Conservation (phyloP, 2,888 invertebrate genomes). For the Drosophila anceps region DNA sequence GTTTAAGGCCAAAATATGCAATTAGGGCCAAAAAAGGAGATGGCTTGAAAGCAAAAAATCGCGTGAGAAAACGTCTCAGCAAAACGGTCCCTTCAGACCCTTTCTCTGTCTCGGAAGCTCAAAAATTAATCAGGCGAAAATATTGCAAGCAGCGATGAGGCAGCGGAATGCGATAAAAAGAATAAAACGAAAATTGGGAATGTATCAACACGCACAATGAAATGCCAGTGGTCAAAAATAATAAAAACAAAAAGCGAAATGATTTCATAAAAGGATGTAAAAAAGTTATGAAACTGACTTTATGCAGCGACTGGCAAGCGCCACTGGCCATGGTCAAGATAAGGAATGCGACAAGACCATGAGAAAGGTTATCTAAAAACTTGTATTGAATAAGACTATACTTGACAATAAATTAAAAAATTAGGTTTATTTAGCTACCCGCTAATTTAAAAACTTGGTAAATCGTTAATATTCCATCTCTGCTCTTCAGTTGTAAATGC, state of each 20-base stretch:
- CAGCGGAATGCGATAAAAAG: slow-evolving; percentile 68
- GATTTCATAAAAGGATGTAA: slow-evolving; percentile 34
- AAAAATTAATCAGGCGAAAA: slow-evolving; percentile 77
- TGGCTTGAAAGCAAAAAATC: slow-evolving; percentile 16
- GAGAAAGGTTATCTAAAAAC: not conserved
- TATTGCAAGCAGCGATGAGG: slow-evolving; percentile 71
- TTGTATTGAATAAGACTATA: not conserved
- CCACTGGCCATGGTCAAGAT: slow-evolving; percentile 41
- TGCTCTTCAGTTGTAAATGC: not conserved
- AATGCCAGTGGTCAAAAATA: slow-evolving; percentile 36
- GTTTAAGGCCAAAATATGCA: slow-evolving; percentile 72
- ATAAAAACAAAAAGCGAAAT: slow-evolving; percentile 25
- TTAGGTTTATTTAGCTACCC: not conserved
- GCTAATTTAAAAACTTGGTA: not conserved
- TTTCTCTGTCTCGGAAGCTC: slow-evolving; percentile 21
- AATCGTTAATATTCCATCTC: not conserved
- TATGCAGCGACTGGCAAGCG: slow-evolving; percentile 3
- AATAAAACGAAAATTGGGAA: slow-evolving; percentile 60
- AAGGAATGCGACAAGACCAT: slow-evolving; percentile 8
- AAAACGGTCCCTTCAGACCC: too few species aligned
- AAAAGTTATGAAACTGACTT: not conserved
- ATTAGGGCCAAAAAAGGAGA: slow-evolving; percentile 55
- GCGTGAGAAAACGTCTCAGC: slow-evolving; percentile 56
- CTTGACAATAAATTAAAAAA: not conserved
- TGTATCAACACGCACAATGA: slow-evolving; percentile 53